Percentiles rank a stretch among this genome's conserved stretches.
Evolutionary conservation across 2,888 invertebrate genomes (phyloP).

Genomic region (Creontiades dilutus): DNA sequence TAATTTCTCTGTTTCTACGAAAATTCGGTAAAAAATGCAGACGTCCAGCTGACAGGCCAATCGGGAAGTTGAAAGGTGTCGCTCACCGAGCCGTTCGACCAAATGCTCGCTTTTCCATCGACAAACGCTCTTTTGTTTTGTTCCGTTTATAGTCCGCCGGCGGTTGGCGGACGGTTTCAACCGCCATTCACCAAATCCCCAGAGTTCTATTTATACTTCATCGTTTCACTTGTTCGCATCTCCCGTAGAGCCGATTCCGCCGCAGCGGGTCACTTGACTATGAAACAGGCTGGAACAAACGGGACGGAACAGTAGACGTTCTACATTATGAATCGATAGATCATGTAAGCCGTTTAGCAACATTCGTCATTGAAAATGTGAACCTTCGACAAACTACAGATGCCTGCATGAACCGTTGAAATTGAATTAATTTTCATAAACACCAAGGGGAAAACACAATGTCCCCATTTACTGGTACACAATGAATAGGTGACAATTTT

Average conservation of each 20-base stretch:
- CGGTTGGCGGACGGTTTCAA: not conserved
- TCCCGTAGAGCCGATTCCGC: not conserved
- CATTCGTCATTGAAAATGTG: no score
- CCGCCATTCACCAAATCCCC: constrained; percentile 15
- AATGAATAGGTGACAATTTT: no score
- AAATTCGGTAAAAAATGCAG: not conserved
- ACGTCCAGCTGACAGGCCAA: not conserved
- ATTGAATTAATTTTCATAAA: no score
- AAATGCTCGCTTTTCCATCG: not conserved
- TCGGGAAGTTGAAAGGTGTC: constrained; percentile 28
- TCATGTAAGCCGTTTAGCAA: no score
- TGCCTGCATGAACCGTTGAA: no score
- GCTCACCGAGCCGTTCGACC: not conserved
- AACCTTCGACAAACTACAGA: no score
- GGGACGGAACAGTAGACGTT: not conserved
- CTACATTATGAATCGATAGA: no score
- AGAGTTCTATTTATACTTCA: constrained; percentile 26
- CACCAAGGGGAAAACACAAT: no score
- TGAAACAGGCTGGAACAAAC: not conserved
- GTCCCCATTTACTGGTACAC: no score
- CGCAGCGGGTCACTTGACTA: not conserved
- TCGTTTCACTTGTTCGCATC: not conserved
- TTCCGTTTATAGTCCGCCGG: constrained; percentile 11
- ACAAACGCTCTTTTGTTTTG: not conserved
- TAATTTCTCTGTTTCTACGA: no score